Conservation (phyloP, 2,888 invertebrate species). For the Nematopogon swammerdamellus region DNA sequence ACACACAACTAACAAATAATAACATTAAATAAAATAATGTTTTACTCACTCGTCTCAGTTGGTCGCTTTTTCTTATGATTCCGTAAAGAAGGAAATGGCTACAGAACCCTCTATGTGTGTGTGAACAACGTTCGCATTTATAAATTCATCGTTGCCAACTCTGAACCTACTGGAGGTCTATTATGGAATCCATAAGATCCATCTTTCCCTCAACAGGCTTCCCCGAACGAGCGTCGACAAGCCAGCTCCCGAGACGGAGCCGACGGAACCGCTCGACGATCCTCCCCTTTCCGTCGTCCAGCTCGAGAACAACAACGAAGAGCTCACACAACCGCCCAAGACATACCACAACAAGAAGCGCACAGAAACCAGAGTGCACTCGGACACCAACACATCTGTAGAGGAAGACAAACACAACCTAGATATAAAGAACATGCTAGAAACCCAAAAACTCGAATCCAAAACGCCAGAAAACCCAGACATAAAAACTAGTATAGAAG, state of each 20-base stretch:
- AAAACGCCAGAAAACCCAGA: constrained; percentile 18
- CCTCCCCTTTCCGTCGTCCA: not conserved
- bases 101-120: no score
- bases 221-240: not conserved
- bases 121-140: no score
- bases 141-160: no score
- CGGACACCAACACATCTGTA: constrained; percentile 29
- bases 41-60: no score
- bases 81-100: no score
- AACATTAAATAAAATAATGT: no score
- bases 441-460: constrained; percentile 22
- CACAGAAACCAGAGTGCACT: constrained; percentile 14
- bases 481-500: not conserved
- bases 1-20: no score
- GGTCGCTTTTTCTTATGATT: no score
- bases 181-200: no score
- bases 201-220: no score
- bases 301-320: not conserved
- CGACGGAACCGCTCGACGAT: not conserved
- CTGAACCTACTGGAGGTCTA: no score
- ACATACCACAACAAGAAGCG: not conserved
- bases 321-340: not conserved
- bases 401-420: constrained; percentile 14
- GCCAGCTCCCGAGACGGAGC: not conserved
- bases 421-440: no score